A percentile compares a stretch with the other conserved stretches of the same genome.
phyloP scores from a whole-genome alignment of 2,113 vertebrate species.

The Pontoporia blainvillei region DNA sequence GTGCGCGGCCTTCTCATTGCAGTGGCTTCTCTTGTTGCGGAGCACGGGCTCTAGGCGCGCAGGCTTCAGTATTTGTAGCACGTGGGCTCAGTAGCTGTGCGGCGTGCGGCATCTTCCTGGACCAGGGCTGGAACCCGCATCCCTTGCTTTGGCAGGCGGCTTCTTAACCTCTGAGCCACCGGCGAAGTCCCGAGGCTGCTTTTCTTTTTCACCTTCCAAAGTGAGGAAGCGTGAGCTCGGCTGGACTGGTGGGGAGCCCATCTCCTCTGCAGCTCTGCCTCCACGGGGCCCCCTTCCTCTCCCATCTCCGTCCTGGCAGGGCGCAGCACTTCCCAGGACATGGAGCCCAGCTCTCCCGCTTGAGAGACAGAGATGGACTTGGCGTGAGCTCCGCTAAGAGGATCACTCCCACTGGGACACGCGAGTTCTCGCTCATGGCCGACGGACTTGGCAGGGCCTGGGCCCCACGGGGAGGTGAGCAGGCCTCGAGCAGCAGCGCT shows the following conservation, averaged over 20 bases:
- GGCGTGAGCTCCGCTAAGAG: not conserved
- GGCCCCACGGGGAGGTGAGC: conserved; percentile 46
- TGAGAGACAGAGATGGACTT: not conserved
- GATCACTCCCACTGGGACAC: not conserved
- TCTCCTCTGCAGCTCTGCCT: not conserved
- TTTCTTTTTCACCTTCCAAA: no score
- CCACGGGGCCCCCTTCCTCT: not conserved
- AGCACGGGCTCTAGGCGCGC: no score
- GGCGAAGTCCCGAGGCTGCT: not conserved
- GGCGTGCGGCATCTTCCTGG: no score
- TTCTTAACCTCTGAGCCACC: no score
- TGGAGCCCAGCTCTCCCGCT: not conserved
- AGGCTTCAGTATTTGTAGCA: no score
- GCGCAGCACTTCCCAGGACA: not conserved
- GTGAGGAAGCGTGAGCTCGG: not conserved
- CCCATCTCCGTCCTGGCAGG: not conserved
- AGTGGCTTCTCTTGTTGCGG: no score
- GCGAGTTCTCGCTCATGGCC: not conserved
- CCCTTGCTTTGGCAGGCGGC: no score
- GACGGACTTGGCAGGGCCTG: conserved; percentile 41
- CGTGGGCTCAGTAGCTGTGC: no score
- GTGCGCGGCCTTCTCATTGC: no score
- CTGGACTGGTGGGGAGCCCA: not conserved
- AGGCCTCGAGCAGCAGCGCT: not conserved
- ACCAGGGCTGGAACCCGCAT: no score